phyloP scores from a whole-genome alignment of 2,113 vertebrate species.

The Merops nubicus region DNA sequence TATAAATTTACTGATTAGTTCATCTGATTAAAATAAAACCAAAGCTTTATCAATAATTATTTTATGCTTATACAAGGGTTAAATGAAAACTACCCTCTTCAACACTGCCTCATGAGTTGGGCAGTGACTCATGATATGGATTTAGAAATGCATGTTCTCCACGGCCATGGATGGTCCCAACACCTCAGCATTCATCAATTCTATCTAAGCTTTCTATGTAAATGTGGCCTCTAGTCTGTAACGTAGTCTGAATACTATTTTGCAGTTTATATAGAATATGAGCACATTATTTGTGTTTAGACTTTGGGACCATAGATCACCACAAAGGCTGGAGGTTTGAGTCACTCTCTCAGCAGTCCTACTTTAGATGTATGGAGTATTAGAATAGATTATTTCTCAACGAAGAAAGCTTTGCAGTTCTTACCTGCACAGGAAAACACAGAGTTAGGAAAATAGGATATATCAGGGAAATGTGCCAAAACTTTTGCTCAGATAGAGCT shows the following conservation, averaged over 20 bases:
- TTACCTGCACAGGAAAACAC: neutral
- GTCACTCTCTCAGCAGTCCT: neutral
- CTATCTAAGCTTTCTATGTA: neutral
- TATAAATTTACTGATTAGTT: neutral
- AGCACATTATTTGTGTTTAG: neutral
- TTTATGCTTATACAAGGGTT: neutral
- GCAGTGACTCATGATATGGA: neutral
- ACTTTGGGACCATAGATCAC: neutral
- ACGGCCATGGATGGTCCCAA: neutral
- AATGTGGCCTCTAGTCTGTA: too few relatives aligned
- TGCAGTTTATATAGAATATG: neutral
- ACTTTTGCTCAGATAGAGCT: too few relatives aligned
- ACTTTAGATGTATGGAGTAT: neutral
- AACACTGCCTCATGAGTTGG: too few relatives aligned
- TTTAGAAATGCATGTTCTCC: neutral
- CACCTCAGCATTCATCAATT: neutral
- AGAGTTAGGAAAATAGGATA: neutral
- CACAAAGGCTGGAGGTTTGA: neutral
- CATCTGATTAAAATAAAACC: neutral
- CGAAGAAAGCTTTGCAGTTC: neutral
- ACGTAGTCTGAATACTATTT: neutral
- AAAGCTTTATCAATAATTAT: neutral
- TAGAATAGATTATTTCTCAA: neutral
- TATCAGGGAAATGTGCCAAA: neutral
- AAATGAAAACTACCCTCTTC: neutral